Conservation (phyloP, 2,797 vertebrate genomes). For the Myripristis jacobus region DNA sequence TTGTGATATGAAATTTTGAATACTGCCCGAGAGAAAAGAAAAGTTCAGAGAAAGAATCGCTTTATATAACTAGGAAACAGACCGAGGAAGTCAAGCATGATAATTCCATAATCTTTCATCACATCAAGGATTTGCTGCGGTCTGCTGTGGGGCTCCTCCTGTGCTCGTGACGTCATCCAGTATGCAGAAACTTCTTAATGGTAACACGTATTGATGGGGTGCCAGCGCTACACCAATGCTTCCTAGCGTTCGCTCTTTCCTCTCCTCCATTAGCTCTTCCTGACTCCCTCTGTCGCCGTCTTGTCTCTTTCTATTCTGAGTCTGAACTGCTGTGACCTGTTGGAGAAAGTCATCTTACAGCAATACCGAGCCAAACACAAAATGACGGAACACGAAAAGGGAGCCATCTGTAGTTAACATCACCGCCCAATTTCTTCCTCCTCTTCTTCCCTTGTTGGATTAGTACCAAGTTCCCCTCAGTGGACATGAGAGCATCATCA, state of each 20-base stretch:
- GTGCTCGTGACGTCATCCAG: neutral
- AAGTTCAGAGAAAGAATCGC: neutral
- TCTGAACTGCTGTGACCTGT: neutral
- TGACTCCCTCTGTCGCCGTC: neutral
- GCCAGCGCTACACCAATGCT: too few relatives aligned
- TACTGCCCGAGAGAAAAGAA: neutral
- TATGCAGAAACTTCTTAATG: neutral
- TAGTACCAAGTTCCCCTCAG: constrained; percentile 45
- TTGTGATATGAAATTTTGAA: neutral
- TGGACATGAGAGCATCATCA: constrained; percentile 54
- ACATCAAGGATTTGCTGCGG: neutral
- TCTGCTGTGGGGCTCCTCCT: constrained; percentile 18
- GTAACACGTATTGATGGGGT: too few relatives aligned
- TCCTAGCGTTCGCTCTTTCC: too few relatives aligned
- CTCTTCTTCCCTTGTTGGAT: constrained; percentile 43
- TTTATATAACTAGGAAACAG: constrained; percentile 15
- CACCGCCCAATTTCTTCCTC: constrained; percentile 25
- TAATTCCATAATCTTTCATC: constrained; percentile 3
- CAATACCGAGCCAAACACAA: constrained; percentile 6
- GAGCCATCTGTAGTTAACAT: constrained; percentile 27
- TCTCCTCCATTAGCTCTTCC: too few relatives aligned
- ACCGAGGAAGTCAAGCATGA: neutral
- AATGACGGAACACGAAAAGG: constrained; percentile 19
- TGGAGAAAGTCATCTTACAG: constrained; percentile 1
- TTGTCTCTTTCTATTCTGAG: neutral